phyloP scores from a whole-genome alignment of 2,113 vertebrate species.

The Nothocercus julius region DNA sequence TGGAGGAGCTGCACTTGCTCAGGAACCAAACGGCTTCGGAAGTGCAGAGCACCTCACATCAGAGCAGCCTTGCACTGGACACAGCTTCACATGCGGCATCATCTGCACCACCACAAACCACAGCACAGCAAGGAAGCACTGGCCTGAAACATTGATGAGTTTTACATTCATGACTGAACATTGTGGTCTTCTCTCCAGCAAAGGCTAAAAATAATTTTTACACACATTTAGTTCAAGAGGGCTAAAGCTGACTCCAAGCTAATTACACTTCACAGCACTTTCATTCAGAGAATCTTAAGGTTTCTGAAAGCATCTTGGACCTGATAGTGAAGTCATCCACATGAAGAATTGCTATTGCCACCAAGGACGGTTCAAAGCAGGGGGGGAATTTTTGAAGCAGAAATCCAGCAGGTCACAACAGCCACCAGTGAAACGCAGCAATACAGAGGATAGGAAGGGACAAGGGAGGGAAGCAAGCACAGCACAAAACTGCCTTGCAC shows the following conservation, averaged over 20 bases:
- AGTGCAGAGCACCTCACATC: neutral
- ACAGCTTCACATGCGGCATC: neutral
- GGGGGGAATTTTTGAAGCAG: rapidly evolving
- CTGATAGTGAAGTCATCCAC: neutral
- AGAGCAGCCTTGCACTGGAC: neutral
- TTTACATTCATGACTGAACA: neutral
- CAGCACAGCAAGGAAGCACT: neutral
- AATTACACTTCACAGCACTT: neutral
- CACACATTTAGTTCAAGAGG: neutral
- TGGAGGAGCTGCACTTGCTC: neutral
- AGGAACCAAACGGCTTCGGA: neutral
- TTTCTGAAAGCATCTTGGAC: neutral
- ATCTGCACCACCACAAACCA: neutral
- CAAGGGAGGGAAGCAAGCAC: rapidly evolving
- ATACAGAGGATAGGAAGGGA: rapidly evolving
- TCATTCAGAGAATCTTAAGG: neutral
- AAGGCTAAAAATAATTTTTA: neutral
- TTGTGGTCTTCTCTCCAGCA: neutral
- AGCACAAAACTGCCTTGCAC: neutral
- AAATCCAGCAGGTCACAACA: neutral
- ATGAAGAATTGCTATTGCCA: neutral
- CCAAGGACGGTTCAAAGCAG: neutral
- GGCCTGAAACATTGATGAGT: neutral
- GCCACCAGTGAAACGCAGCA: neutral
- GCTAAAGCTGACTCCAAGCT: neutral